These are phyloP conservation scores for Myocastor coypus DNA, from an alignment of 2,113 vertebrate species.

Conservation along the genomic window DNA sequence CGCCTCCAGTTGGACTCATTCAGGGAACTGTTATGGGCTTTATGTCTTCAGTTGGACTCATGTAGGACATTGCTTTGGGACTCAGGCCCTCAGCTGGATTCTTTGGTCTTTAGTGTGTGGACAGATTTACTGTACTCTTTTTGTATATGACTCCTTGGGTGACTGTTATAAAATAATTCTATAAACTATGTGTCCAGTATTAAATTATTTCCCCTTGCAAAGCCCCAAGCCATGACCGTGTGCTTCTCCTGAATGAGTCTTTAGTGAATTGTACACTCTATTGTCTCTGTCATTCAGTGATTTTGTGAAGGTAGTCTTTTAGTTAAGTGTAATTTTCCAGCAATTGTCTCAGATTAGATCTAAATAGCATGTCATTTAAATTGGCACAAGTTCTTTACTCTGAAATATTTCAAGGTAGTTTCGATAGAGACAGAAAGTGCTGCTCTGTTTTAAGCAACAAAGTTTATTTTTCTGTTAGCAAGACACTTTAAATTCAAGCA, in stretches of 20 bases:
- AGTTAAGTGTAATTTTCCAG: background rate
- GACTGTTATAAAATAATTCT: too few species aligned
- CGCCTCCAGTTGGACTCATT: too few species aligned
- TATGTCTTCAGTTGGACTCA: too few species aligned
- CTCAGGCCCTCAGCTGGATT: too few species aligned
- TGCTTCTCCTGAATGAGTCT: background rate
- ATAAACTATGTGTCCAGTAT: too few species aligned
- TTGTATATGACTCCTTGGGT: too few species aligned
- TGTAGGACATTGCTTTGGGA: too few species aligned
- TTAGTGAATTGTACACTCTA: background rate
- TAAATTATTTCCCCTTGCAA: too few species aligned
- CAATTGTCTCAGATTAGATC: background rate
- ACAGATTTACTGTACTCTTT: too few species aligned
- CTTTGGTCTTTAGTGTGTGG: too few species aligned
- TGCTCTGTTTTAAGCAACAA: background rate
- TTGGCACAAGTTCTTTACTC: background rate
- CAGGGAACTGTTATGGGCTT: too few species aligned
- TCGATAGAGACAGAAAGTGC: background rate
- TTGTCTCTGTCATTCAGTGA: background rate
- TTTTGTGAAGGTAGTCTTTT: conserved; percentile 1
- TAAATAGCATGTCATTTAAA: background rate
- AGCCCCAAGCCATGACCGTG: too few species aligned
- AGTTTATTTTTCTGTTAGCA: background rate
- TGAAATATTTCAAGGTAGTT: background rate
- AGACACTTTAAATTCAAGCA: background rate